phyloP scores from a whole-genome alignment of 2,113 vertebrate species.

The Ceyx cyanopectus region DNA sequence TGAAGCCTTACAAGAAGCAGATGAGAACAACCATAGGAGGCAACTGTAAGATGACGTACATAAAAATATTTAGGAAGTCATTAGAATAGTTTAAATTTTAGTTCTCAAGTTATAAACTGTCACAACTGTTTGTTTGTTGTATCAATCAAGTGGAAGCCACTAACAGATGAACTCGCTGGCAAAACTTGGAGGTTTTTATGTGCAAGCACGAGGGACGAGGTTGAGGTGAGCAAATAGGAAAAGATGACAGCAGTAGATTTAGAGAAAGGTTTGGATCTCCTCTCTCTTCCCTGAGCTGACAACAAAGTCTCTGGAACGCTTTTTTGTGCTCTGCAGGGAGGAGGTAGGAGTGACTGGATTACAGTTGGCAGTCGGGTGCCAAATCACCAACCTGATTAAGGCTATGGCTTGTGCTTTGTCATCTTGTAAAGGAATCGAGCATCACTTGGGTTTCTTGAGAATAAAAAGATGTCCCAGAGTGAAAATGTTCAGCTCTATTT shows the following conservation, averaged over 20 bases:
- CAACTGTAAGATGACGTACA: not conserved
- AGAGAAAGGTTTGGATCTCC: not conserved
- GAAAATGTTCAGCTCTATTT: not conserved
- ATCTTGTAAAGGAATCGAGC: not conserved
- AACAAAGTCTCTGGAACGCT: not conserved
- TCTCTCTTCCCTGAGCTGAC: fast-evolving
- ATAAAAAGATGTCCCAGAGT: not conserved
- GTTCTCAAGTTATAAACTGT: not conserved
- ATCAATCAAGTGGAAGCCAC: not conserved
- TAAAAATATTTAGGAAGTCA: conserved; percentile 14
- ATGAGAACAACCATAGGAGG: not conserved
- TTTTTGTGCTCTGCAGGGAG: fast-evolving
- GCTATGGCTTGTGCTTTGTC: not conserved
- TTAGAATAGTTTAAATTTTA: conserved; percentile 16
- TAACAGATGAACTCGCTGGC: not conserved
- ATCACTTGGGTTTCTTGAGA: not conserved
- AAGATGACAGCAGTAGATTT: not conserved
- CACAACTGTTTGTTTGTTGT: not conserved
- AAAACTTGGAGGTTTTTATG: not conserved
- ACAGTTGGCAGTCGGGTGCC: not conserved
- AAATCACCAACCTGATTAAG: not conserved
- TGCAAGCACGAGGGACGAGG: not conserved
- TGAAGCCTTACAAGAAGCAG: not conserved
- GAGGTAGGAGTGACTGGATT: not conserved
- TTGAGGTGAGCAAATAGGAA: not conserved